Base-by-base conservation (phyloP, 2,888 invertebrate species). In the Miltochrista miniata region DNA sequence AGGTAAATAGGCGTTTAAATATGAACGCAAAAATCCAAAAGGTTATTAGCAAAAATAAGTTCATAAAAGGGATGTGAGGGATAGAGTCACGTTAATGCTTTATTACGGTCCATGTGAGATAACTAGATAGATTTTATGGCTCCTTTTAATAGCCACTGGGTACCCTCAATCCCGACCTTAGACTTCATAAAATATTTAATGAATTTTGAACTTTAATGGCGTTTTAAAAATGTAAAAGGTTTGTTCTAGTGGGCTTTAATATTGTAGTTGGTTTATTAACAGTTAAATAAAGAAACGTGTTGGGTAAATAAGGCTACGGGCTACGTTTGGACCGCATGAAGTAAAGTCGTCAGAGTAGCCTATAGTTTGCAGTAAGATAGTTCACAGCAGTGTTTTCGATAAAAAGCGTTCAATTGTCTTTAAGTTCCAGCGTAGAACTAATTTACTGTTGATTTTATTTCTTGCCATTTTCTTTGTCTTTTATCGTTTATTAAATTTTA, bases 111-210 rank as follows among this genome's bases (percentile, higher is more conserved):
- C 68, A 70, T 78, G 73, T 73, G 72, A 84, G 79, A 80, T 84
- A 79, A 81, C 82, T 78, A 63, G 67, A 63, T 75, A 67, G 61
- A 71, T 62, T 84, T 87, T 83, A 87, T 76, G 82, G 76, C 77
- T 73, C 70, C 74, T 80, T 84, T 82, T 84, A 85, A 85, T 84
- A 79, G 79, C 76, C 68, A 57, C 71, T 70, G 70, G 79, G 78
- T 81, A 77, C 59, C 71, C 73, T 70, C 15, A 36, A 45, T 14
- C 24, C 52, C 72, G 70, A 74, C 76, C 74, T 64, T 62, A 64
- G 57, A 58, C 54, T 66, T 67, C 69, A 68, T 70, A 68, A 74
- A 67, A 67, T 69, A 70, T 73, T 66, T 67, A 74, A 64, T 54
- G 61, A 60, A 58, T 66, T 67, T 70, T 64, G 49, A 67, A 65